Evolutionary conservation across 2,113 vertebrate species (phyloP), one percentile per base, ranked within the genome.

Genomic region (Hippoglossus stenolepis): DNA sequence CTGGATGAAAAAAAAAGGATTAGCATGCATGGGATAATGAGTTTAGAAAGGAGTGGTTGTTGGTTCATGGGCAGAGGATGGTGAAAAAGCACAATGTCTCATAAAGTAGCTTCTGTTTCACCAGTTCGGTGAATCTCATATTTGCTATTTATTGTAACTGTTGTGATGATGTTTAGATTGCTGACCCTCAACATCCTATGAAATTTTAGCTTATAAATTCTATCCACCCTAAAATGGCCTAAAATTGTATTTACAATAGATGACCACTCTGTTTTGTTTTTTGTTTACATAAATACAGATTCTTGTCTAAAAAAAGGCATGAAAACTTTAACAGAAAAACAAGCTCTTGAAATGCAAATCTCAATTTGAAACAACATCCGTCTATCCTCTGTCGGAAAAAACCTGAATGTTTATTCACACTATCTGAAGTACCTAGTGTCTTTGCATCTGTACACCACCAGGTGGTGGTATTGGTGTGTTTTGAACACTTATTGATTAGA

Each of bases 381-480:
- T 26, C 18, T 20, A 10, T 81, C 20, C 59, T 8, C 1, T 28
- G 11, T 13, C 47, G 26, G 5, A 49, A 49, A 6, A 18, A 15
- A 21, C 15, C 43, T 49, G 12, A 47, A 76, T 54, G 21, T 21
- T n/a, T 45, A 8, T 24, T 69, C n/a, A 38, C 43, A 14, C 43
- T 17, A 6, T 15, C 45, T 17, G 15, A 49, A 1, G 45, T 49
- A 26, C 6, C 14, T 26, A 9, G 8, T 74, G 45, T 58, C 49
- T 28, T 0, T 83, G 26, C 58, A 17, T 38, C 21, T 3, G 43
- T 14, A 11, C 23, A 43, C 90, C 90, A 90, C 87, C 62, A 80
- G 82, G 43, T 84, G 89, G 79, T 38, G 51, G 26, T 23, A 73
- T 77, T 70, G 75, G 14, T 73, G n/a, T 78, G 26, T 20, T 65